Conservation (phyloP, 2,797 vertebrate genomes). For the Prunella strophiata region DNA sequence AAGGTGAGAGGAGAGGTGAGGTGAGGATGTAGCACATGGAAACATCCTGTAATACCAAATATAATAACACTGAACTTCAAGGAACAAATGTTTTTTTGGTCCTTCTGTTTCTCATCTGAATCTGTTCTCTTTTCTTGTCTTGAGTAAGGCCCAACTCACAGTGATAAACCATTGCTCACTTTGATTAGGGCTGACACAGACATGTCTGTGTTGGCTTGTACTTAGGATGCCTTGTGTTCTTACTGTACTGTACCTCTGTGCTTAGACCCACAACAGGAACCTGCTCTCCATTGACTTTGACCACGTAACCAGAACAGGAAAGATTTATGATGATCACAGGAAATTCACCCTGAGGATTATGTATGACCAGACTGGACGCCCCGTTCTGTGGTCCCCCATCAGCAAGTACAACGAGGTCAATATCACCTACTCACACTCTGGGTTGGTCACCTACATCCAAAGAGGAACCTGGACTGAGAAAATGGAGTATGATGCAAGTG, state of each 20-base stretch:
- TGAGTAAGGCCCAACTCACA: not conserved
- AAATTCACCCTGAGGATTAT: conserved; percentile 98
- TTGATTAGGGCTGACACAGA: not conserved
- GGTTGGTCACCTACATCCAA: conserved; percentile 90
- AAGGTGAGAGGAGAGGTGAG: not conserved
- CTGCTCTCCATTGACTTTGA: conserved; percentile 97
- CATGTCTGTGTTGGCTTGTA: not conserved
- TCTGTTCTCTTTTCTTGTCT: not conserved
- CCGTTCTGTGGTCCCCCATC: conserved; percentile 92
- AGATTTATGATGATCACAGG: conserved; percentile 98
- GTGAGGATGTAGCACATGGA: not conserved
- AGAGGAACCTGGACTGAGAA: conserved; percentile 96
- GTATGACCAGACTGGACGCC: conserved; percentile 90
- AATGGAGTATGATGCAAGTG: conserved; percentile 92
- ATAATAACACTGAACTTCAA: not conserved
- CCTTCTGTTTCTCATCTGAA: not conserved
- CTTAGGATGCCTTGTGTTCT: not conserved
- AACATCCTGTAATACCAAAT: not conserved
- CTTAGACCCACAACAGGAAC: conserved; percentile 96
- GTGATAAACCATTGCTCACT: not conserved
- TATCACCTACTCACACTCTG: conserved; percentile 89
- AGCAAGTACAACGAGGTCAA: conserved; percentile 97
- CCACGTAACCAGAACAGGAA: conserved; percentile 91
- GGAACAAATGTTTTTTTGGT: not conserved
- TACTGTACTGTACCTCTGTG: not conserved